Conservation (phyloP, 2,797 vertebrate genomes). For the Benthosema pterotum region DNA sequence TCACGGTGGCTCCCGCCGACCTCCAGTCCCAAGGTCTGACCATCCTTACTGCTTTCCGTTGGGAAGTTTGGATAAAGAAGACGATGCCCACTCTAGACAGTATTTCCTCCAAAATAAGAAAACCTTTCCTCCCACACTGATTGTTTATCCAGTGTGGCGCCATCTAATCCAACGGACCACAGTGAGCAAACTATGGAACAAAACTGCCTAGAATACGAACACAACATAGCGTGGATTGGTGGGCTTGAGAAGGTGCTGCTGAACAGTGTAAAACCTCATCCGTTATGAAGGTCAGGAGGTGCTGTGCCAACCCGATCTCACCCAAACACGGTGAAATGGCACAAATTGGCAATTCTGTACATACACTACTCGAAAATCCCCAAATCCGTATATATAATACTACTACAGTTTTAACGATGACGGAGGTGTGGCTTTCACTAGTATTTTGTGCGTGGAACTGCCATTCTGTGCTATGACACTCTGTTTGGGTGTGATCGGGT, state of each 20-base stretch:
- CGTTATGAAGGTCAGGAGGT: slow-evolving; percentile 7
- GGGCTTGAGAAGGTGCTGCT: slow-evolving; percentile 9
- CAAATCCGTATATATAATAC: too few relatives aligned
- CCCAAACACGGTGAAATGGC: too few relatives aligned
- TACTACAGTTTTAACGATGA: too few relatives aligned
- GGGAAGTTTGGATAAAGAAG: neutral
- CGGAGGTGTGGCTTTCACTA: too few relatives aligned
- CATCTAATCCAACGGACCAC: slow-evolving; percentile 3
- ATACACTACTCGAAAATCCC: too few relatives aligned
- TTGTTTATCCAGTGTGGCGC: neutral
- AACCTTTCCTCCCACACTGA: neutral
- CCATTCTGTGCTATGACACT: too few relatives aligned
- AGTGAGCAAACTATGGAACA: slow-evolving; percentile 31
- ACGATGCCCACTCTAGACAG: neutral
- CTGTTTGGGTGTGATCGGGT: too few relatives aligned
- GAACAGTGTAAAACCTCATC: neutral
- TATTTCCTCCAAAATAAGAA: neutral
- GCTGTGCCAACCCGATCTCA: too few relatives aligned
- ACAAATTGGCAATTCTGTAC: too few relatives aligned
- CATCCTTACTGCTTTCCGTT: neutral
- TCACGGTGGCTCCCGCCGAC: slow-evolving; percentile 37
- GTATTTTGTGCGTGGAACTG: too few relatives aligned
- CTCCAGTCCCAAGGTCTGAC: slow-evolving; percentile 22
- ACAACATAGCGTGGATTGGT: neutral
- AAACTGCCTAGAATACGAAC: slow-evolving; percentile 40